phyloP scores from a whole-genome alignment of 2,797 vertebrate genomes.

The Galaxias olidus region DNA sequence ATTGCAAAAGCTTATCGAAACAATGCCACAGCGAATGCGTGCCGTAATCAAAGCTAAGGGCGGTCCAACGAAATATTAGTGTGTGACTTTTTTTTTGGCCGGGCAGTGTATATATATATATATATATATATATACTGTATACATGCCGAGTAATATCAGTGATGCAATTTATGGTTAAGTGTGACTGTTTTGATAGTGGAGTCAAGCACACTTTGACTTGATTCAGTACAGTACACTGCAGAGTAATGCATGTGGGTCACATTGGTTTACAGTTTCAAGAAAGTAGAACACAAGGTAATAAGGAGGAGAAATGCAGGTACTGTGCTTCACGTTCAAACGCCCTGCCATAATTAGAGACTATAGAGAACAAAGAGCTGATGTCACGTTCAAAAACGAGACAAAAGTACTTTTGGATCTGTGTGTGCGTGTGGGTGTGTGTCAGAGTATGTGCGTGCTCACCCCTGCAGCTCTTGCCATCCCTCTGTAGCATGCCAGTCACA shows the following conservation, averaged over 20 bases:
- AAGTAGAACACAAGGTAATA: constrained; percentile 4
- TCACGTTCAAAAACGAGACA: neutral
- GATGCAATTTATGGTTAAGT: neutral
- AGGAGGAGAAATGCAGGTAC: neutral
- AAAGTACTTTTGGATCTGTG: neutral
- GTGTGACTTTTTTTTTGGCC: too few relatives aligned
- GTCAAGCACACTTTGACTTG: neutral
- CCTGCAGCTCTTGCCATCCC: constrained; percentile 87
- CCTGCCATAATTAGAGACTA: neutral
- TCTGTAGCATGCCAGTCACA: constrained; percentile 91
- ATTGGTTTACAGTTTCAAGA: constrained; percentile 21
- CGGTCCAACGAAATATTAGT: too few relatives aligned
- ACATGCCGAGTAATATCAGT: neutral
- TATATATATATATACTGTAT: too few relatives aligned
- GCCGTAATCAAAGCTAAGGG: too few relatives aligned
- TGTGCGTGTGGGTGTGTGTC: neutral
- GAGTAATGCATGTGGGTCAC: neutral
- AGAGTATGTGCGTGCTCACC: constrained; percentile 65
- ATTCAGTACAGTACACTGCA: neutral
- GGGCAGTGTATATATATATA: too few relatives aligned
- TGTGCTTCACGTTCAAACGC: neutral
- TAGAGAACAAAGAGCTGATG: neutral
- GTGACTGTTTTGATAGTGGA: neutral
- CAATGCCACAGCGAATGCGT: too few relatives aligned
- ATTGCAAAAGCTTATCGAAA: too few relatives aligned